Base-by-base conservation (phyloP, 2,113 vertebrate species). In the Hydrochoerus hydrochaeris region DNA sequence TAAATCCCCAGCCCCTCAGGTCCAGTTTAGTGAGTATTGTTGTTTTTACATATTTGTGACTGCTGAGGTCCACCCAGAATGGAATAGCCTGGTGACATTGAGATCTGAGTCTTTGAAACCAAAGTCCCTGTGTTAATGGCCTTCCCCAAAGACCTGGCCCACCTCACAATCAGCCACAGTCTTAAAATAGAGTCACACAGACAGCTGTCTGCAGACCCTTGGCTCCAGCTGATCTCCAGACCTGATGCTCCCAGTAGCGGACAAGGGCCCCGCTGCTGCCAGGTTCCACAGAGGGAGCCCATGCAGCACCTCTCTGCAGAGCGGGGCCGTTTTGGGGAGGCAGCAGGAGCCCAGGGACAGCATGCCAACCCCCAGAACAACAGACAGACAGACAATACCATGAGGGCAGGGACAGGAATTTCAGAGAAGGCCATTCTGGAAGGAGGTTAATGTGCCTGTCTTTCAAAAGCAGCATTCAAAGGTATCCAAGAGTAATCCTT, bases 101-200 rank as follows among this genome's bases (percentile, higher is more conserved):
- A 62, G 52, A n/a, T 73, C 54, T 69, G 44, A 77, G 26, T 49
- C 78, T 75, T 65, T 46, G 67, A 85, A 73, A 71, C 52, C 57
- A 46, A n/a, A 46, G 91, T 67, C 60, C 41, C 49, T 54, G 65
- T 26, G 54, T 71, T 65, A 19, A 49, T 67, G 73, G 19, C 10
- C 60, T 32, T 67, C 81, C n/a, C 44, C 84, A 22, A 26, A 20
- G 38, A 89, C 44, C 62, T 60, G 57, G 35, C 38, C 38, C 20
- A 30, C 4, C 6, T 2, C 67, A 69, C 88, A 63, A 60, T 44
- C 38, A 30, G 84, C 49, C 63, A 46, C 88, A 90, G 52, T 85
- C 88, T 17, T 58, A 49, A 92, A 94, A 95, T 26, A 93, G 83
- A 92, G 75, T 88, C 92, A 54, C 85, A 84, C 11, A 88, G 91